These are phyloP conservation scores for Cataglyphis cursor DNA, from an alignment of 2,888 invertebrate genomes.

Conservation along the genomic window DNA sequence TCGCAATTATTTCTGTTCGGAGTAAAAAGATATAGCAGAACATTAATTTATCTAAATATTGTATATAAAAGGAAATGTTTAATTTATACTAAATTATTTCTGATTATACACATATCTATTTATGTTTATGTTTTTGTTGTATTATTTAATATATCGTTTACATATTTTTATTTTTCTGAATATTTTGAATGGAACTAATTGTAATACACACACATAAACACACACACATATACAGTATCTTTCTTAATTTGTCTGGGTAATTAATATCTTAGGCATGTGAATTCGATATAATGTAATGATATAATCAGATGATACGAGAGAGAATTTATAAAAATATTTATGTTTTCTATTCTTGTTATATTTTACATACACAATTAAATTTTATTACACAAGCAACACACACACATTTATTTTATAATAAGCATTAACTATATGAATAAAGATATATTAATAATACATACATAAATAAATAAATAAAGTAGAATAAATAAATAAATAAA, in stretches of 20 bases:
- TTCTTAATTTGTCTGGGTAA: background rate
- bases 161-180: background rate
- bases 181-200: background rate
- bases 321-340: slow-evolving; percentile 2
- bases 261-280: background rate
- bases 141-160: background rate
- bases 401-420: slow-evolving; percentile 24
- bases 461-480: background rate
- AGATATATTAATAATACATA: background rate
- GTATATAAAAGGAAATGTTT: background rate
- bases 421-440: slow-evolving; percentile 17
- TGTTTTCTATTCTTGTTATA: slow-evolving; percentile 12
- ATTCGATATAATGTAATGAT: slow-evolving; percentile 11
- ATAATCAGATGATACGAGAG: background rate
- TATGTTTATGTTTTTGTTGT: background rate
- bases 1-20: background rate
- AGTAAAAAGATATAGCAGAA: background rate
- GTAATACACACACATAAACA: background rate
- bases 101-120: background rate
- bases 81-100: background rate
- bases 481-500: background rate
- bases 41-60: background rate
- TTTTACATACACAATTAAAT: slow-evolving; percentile 23
- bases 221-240: background rate
- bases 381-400: slow-evolving; percentile 33